Percentiles rank a stretch among this genome's conserved stretches.
phyloP scores from a whole-genome alignment of 2,113 vertebrate genomes.

The Apteryx owenii region DNA sequence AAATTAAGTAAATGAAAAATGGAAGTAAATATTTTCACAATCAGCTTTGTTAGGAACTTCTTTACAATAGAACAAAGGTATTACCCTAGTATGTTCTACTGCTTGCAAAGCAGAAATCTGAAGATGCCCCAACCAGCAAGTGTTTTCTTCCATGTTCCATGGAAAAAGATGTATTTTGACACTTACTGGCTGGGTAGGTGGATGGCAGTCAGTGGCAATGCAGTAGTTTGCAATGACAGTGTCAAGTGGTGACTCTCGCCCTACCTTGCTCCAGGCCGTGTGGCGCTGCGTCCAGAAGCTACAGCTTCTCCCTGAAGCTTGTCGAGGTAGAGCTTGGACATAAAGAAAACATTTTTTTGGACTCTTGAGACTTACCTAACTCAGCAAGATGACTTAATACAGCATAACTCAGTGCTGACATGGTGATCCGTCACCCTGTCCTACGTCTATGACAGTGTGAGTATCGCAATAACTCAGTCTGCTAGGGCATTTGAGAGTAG shows the following conservation, averaged over 20 bases:
- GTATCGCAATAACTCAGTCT: background rate
- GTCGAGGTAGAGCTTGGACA: background rate
- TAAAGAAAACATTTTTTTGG: background rate
- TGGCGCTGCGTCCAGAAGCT: background rate
- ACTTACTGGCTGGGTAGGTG: background rate
- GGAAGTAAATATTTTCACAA: background rate
- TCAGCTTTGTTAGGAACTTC: background rate
- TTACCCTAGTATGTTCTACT: background rate
- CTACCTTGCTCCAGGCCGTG: background rate
- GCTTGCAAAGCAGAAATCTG: background rate
- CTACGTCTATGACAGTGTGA: rapidly evolving
- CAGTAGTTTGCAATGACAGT: rapidly evolving
- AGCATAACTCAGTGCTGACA: background rate
- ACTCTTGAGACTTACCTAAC: background rate
- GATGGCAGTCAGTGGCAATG: background rate
- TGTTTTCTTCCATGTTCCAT: background rate
- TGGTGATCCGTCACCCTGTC: background rate
- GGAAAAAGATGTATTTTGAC: background rate
- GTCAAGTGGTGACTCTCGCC: background rate
- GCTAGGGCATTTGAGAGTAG: background rate
- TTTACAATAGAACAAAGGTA: background rate
- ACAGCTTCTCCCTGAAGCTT: background rate
- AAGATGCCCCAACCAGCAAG: background rate
- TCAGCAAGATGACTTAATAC: background rate
- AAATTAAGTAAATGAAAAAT: background rate